Base-by-base conservation (phyloP, 2,797 vertebrate genomes). In the Bovichtus variegatus region DNA sequence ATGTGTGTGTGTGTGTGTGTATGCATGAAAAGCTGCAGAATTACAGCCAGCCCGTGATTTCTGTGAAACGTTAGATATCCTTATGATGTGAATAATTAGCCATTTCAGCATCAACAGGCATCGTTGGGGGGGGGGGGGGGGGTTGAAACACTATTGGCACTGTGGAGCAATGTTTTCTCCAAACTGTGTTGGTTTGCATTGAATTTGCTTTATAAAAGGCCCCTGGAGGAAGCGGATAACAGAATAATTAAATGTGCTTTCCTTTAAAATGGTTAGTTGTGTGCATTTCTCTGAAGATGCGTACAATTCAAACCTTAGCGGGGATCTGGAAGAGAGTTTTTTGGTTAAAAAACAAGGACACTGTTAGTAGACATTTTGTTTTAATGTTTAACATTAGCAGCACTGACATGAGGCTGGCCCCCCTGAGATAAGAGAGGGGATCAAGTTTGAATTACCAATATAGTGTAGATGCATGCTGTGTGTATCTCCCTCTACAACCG, bases 371-470 rank as follows among this genome's bases (percentile, higher is more conserved):
- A 61, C 2, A 44, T 62, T 53, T 54, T 58, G 10, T 53, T 61
- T 81, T 55, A 13, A 5, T 44, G 36, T 60, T 44, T 49, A 36
- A n/a, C 29, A 44, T 55, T 47, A 65, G 58, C 51, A 51, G 66
- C 18, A 43, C 16, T 15, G 49, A 70, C 40, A 54, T 34, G 54
- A 74, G 25, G 23, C 67, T 11, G 3, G 19, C 23, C 12, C 51
- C 54, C 31, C 1, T 23, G 59, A 65, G 59, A 71, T 53, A 12
- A 65, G 23, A 46, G 40, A 54, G 43, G 47, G 47, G n/a, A 64
- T 75, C 60, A 68, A 8, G 36, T 55, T 58, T 54, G 63, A 72
- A 60, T 63, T 53, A 69, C 36, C 49, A 46, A 0, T 29, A 53
- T 11, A 25, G 58, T 76, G 34, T 12, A 27, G 74, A 60, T 59